These are phyloP conservation scores for Eilema griseolum DNA, from an alignment of 2,888 invertebrate species.

Conservation along the genomic window DNA sequence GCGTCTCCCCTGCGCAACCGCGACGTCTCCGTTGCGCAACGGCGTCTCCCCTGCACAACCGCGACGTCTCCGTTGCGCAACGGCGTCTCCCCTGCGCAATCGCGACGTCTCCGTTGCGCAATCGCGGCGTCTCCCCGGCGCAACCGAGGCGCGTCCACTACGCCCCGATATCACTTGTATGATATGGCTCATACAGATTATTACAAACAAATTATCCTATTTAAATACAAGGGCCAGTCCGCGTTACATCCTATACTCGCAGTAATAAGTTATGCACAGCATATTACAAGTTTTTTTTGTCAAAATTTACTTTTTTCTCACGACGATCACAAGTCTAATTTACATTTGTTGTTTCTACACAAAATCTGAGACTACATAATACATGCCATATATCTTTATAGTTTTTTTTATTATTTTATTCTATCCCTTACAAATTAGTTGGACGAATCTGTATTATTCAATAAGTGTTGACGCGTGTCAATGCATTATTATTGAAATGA, in stretches of 20 bases:
- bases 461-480: background rate
- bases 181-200: background rate
- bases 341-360: background rate
- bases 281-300: slow-evolving; percentile 43
- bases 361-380: background rate
- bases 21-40: too few species aligned
- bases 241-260: slow-evolving; percentile 23
- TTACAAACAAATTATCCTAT: slow-evolving; percentile 19
- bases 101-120: too few species aligned
- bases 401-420: too few species aligned
- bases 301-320: slow-evolving; percentile 31
- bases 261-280: slow-evolving; percentile 23
- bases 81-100: too few species aligned
- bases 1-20: too few species aligned
- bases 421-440: background rate
- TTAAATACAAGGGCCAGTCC: slow-evolving; percentile 46
- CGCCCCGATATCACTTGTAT: too few species aligned
- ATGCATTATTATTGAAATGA: too few species aligned
- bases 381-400: background rate
- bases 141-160: too few species aligned
- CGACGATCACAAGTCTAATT: slow-evolving; percentile 5
- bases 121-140: too few species aligned
- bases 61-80: too few species aligned
- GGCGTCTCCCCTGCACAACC: too few species aligned
- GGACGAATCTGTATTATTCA: background rate